Evolutionary conservation across 2,888 invertebrate species (phyloP), one percentile per base, ranked within the genome.

Genomic region (Lithophane ornitopus): DNA sequence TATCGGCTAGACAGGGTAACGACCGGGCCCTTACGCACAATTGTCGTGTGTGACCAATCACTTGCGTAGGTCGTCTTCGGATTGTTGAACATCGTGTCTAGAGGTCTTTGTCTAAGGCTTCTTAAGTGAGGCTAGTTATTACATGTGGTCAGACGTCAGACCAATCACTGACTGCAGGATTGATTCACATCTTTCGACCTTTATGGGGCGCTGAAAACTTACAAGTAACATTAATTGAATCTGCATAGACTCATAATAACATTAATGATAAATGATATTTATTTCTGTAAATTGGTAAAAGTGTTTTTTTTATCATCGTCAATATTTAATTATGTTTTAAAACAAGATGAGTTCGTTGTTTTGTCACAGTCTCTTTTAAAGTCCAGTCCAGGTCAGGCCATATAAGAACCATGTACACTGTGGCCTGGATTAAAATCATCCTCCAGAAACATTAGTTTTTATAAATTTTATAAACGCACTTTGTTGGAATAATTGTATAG

Each of bases 61-160:
- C 26, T 78, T 63, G 41, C 61, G 19, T 63, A 82, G 44, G 78
- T 77, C n/a, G 63, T 76, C 65, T 59, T 52, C 34, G 34, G 9
- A 75, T 80, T 62, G 46, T 26, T 28, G 22, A 12, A 1, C 46
- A 49, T 39, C 44, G 14, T 16, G n/a, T 46, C 44, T 44, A 75
- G 19, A 3, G 22, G 19, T n/a, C 2, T 62, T 44, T 41, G 28
- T 74, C 16, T 77, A 66, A 46, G 78, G 76, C 77, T 78, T 76
- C 82, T 28, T 59, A 41, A 76, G 11, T 26, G 44, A 19, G 12
- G 39, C 34, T 59, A 49, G 9, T 49, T 54, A 81, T 56, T 74
- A 41, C n/a, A 56, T 72, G 28, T 0, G 12, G 34, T 59, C 39
- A 46, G 19, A 46, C 16, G 44, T 46, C 39, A 28, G 11, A 52